Percentiles rank a stretch among this genome's conserved stretches.
Conservation (phyloP, 2,797 vertebrate genomes). For the Podargus strigoides region DNA sequence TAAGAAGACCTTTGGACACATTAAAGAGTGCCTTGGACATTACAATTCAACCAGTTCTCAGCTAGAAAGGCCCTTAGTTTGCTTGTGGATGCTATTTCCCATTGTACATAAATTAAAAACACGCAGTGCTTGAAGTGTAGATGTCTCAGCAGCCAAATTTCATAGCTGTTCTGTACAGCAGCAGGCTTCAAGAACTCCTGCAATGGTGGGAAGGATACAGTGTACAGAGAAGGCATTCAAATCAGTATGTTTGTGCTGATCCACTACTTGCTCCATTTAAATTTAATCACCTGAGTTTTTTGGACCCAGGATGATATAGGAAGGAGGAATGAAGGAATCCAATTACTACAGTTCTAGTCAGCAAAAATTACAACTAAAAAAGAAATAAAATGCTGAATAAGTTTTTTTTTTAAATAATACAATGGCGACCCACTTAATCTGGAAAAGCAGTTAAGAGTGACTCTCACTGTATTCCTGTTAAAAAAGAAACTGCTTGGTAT, state of each 20-base stretch:
- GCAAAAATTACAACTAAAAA: constrained; percentile 5
- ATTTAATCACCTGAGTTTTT: constrained; percentile 41
- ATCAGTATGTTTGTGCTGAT: constrained; percentile 23
- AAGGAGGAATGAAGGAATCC: constrained; percentile 19
- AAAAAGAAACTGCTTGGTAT: background rate
- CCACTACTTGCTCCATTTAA: constrained; percentile 60
- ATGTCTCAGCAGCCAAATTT: background rate
- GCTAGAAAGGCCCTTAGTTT: background rate
- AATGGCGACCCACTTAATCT: background rate
- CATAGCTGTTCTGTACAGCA: background rate
- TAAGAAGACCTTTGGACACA: background rate
- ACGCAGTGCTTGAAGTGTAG: background rate
- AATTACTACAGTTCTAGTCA: background rate
- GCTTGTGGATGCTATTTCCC: background rate
- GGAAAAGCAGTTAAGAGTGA: background rate
- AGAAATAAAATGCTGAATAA: background rate
- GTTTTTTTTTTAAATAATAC: background rate
- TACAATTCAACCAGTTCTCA: background rate
- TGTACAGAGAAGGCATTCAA: background rate
- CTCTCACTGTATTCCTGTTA: background rate
- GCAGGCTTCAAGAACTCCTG: background rate
- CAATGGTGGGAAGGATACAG: background rate
- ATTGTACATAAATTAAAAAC: background rate
- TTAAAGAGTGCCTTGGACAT: background rate
- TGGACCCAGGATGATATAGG: background rate